Evolutionary conservation across 1,140 invertebrate species (phyloP), one percentile per base, ranked within the genome.

Genomic region (Nomia melanderi): DNA sequence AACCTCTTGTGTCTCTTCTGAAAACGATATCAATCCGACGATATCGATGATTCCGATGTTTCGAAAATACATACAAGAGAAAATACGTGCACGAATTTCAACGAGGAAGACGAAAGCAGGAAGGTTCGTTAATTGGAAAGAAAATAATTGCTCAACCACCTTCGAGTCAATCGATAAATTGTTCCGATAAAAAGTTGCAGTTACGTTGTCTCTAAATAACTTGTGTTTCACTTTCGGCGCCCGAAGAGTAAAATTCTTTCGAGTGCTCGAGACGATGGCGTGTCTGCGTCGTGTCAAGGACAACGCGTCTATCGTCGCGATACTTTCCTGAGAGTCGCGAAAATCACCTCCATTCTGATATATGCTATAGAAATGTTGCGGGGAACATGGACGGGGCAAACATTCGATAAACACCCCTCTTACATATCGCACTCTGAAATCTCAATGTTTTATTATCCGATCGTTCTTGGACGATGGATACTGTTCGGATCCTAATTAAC

Each of bases 301-400:
- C 88, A 89, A 89, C 87, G 78, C 87, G 88, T 89, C 86, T 90
- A 89, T 89, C 89, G 79, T 84, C 79, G 79, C 74, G 62, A n/a
- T 84, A 71, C 65, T 84, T 84, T 78, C 50, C 78, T 84, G 74
- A 82, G 76, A 84, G 66, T n/a, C 63, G 78, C 69, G 62, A 85
- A 84, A 84, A 85, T 79, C 54, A 36, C 23, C 67, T 71, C 59
- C 57, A 57, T 56, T 76, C 62, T 41, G 71, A 25, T 56, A 67
- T 25, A 60, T 20, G 62, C 20, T 44, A 54, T 39, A 29, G 62
- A 12, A 65, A 27, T 14, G 41, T 20, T 60, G n/a, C 57, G 25
- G 17, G 25, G 36, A 41, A 50, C 31, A 62, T 31, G 7, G 17
- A 11, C 11, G 5, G 23, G 12, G 31, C 29, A 14, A 62, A 39